Evolutionary conservation across 2,113 vertebrate genomes (phyloP), one percentile per base, ranked within the genome.

Genomic region (Pterocles orientalis): DNA sequence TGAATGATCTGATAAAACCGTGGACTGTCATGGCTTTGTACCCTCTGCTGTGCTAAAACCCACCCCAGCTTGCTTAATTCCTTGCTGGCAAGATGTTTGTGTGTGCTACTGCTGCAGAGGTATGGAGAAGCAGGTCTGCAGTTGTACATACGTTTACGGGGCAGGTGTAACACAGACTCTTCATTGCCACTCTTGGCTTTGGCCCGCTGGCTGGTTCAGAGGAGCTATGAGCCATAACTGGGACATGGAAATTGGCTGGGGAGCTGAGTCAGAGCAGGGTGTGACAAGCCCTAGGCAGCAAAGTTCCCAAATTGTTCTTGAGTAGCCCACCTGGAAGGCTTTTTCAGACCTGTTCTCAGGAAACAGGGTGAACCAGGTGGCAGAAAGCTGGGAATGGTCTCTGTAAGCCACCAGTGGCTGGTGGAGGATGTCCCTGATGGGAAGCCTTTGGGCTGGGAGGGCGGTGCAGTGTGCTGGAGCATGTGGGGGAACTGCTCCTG

Each of bases 1-100:
- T 96, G 95, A 97, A 91, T 96, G 96, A 51, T 95, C 70, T 80
- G 58, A 82, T 84, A 93, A 93, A 82, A n/a, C 3, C 29, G 31
- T 5, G 54, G 91, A 3, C 45, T 84, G 19, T 4, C 92, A 78
- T 8, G 39, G 65, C 33, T 65, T 83, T 72, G 56, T 94, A 56
- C 33, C 53, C 51, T 93, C 68, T 81, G 72, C 60, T 78, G 0
- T 45, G 65, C 14, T 47, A 79, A 77, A 45, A 39, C 1, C 25
- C 23, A 41, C 15, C 53, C 33, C n/a, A 48, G 33, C 5, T 0
- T 33, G 33, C 4, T 70, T 26, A 51, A 18, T 54, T 83, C 45
- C 50, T 62, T 23, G 12, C 58, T 82, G 51, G 33, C 29, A 60
- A 34, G 36, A 1, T 28, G 33, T 60, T 62, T 33, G 7, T 33